Evolutionary conservation across 2,888 invertebrate species (phyloP).

Genomic region (Xestia rhomboidea): DNA sequence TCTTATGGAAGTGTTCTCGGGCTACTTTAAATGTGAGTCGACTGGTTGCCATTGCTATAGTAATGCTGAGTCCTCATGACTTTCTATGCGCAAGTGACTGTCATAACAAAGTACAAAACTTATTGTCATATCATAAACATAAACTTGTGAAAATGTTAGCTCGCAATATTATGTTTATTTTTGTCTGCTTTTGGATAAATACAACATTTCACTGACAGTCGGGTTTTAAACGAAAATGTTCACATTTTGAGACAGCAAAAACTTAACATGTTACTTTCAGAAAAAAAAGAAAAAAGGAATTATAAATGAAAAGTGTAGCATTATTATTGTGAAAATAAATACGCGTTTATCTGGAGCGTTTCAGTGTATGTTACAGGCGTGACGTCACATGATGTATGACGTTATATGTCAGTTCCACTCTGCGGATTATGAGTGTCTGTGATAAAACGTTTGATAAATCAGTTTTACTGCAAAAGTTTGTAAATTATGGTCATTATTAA

Average conservation of each 20-base stretch:
- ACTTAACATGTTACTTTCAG: neutral
- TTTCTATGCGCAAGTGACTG: neutral
- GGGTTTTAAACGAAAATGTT: neutral
- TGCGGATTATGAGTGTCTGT: neutral
- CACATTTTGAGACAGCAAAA: neutral
- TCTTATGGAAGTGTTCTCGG: no score
- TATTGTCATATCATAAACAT: neutral
- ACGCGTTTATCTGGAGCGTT: neutral
- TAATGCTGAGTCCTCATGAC: neutral
- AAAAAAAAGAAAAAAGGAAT: neutral
- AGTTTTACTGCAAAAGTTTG: neutral
- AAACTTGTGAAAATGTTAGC: neutral
- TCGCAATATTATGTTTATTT: neutral
- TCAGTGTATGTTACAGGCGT: neutral
- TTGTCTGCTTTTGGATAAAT: neutral
- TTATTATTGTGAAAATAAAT: neutral
- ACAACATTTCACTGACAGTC: neutral
- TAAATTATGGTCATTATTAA: neutral
- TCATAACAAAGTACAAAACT: neutral
- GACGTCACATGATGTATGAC: slow-evolving; percentile 18
- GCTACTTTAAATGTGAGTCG: no score
- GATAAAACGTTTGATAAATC: neutral
- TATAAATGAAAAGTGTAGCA: neutral
- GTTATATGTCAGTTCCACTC: neutral
- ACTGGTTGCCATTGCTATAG: no score